Percentiles rank a stretch among this genome's conserved stretches.
phyloP scores from a whole-genome alignment of 2,888 invertebrate species.

The Aspidapion aeneum region DNA sequence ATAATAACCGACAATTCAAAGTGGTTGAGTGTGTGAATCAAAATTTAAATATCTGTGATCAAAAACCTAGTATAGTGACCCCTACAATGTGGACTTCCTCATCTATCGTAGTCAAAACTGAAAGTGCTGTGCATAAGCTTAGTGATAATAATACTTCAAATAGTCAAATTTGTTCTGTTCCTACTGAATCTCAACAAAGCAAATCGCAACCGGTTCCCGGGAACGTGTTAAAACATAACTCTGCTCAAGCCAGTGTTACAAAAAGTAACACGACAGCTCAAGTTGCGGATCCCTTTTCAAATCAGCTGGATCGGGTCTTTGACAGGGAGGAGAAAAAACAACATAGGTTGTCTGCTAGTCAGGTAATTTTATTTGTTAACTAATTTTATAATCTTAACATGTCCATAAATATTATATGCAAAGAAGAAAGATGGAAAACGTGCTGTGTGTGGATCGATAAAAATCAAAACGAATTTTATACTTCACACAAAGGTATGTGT shows the following conservation, averaged over 20 bases:
- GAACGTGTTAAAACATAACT: too few species aligned
- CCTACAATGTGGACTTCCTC: constrained; percentile 52
- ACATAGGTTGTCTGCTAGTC: constrained; percentile 39
- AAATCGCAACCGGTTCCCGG: too few species aligned
- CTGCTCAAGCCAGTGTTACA: constrained; percentile 14
- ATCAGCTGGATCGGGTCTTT: constrained; percentile 66
- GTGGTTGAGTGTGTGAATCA: constrained; percentile 24
- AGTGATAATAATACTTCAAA: constrained; percentile 24
- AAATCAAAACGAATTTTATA: too few species aligned
- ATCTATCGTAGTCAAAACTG: constrained; percentile 38
- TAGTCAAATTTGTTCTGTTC: too few species aligned
- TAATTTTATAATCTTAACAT: too few species aligned
- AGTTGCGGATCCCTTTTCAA: constrained; percentile 61
- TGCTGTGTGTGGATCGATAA: too few species aligned
- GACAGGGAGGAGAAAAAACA: constrained; percentile 61
- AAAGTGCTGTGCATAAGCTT: constrained; percentile 37
- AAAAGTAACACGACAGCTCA: too few species aligned
- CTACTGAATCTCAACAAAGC: constrained; percentile 38
- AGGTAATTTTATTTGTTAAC: constrained; percentile 45
- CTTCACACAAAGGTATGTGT: too few species aligned
- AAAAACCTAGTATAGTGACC: constrained; percentile 36
- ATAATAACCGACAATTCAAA: too few species aligned
- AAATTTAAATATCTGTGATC: constrained; percentile 41
- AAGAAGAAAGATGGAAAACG: too few species aligned
- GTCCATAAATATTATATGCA: too few species aligned